These are phyloP conservation scores for Ceyx cyanopectus DNA, from an alignment of 2,113 vertebrate species.

Conservation along the genomic window DNA sequence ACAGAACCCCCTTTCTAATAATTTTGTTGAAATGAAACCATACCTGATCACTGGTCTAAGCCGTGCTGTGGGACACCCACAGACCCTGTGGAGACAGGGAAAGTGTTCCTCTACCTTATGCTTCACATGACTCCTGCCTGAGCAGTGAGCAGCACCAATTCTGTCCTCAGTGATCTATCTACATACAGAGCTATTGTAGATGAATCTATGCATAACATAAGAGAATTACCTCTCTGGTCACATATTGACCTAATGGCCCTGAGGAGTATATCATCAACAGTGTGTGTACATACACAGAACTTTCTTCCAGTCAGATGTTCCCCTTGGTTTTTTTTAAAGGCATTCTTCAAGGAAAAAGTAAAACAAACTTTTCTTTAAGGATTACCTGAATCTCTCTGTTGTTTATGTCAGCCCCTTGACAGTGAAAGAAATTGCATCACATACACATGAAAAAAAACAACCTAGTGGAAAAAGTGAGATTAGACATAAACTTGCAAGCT, in stretches of 20 bases:
- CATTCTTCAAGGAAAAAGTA: background rate
- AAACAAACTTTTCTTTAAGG: constrained; percentile 6
- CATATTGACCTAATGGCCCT: background rate
- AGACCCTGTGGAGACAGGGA: background rate
- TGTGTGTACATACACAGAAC: background rate
- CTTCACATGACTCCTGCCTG: background rate
- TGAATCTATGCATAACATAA: background rate
- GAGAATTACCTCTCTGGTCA: background rate
- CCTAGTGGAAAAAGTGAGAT: constrained; percentile 58
- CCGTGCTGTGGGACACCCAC: fast-evolving
- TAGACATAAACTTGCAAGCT: constrained; percentile 71
- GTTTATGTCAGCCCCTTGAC: constrained; percentile 65
- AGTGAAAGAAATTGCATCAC: constrained; percentile 71
- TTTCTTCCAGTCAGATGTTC: background rate
- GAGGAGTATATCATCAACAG: background rate
- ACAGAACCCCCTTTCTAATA: background rate
- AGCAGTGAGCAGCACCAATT: background rate
- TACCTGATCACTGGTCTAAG: background rate
- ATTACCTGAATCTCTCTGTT: constrained; percentile 55
- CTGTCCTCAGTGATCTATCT: background rate
- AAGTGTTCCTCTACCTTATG: background rate
- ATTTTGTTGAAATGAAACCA: background rate
- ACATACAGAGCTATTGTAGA: no score
- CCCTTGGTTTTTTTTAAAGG: background rate
- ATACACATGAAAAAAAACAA: constrained; percentile 50